These are phyloP conservation scores for Dissostichus mawsoni DNA, from an alignment of 2,113 vertebrate genomes.

Conservation along the genomic window DNA sequence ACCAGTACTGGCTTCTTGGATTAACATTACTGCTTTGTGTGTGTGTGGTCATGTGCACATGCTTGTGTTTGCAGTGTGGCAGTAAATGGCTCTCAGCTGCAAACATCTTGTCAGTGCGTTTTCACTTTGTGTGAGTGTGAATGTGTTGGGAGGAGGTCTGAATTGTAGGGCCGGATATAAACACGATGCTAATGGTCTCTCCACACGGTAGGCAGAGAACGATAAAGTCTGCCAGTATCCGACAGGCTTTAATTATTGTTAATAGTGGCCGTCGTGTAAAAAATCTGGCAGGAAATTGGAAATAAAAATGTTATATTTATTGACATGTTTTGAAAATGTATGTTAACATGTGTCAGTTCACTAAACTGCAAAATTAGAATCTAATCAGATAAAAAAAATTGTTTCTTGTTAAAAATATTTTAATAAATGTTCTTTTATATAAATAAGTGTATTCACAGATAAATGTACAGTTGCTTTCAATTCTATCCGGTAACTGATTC, in stretches of 20 bases:
- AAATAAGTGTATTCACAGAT: too few species aligned
- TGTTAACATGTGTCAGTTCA: neutral
- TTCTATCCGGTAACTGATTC: neutral
- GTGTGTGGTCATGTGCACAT: conserved; percentile 42
- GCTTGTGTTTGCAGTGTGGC: conserved; percentile 51
- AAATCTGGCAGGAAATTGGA: neutral
- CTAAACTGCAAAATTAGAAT: neutral
- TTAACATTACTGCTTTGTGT: conserved; percentile 43
- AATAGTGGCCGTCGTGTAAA: neutral
- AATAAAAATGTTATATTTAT: neutral
- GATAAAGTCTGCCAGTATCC: neutral
- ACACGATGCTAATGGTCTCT: conserved; percentile 50
- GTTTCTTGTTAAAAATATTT: too few species aligned
- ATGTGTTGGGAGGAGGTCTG: conserved; percentile 34
- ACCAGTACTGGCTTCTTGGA: conserved; percentile 45
- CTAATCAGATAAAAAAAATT: neutral
- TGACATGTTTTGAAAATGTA: neutral
- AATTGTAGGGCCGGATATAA: conserved; percentile 39
- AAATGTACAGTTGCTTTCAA: too few species aligned
- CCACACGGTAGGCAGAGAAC: conserved; percentile 27
- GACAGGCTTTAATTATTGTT: neutral
- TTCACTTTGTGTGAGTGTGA: conserved; percentile 1
- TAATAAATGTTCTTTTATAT: too few species aligned
- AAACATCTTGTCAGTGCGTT: conserved; percentile 28
- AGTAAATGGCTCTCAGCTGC: conserved; percentile 55